phyloP scores from a whole-genome alignment of 2,797 vertebrate species.

The Meriones psammophilus region DNA sequence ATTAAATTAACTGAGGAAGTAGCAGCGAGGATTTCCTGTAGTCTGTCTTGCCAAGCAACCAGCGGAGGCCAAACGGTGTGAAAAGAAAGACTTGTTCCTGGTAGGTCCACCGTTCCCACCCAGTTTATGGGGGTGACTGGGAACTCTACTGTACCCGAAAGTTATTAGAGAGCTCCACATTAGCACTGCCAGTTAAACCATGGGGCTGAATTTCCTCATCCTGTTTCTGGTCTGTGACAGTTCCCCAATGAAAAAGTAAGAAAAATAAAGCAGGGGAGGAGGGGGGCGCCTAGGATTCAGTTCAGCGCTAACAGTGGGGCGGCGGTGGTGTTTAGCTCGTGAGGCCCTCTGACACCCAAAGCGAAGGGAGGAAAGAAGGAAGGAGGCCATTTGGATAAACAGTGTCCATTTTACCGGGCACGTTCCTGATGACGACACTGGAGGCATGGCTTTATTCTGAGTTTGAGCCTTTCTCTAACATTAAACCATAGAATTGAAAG shows the following conservation, averaged over 20 bases:
- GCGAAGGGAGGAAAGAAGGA: not conserved
- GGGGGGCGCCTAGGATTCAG: not conserved
- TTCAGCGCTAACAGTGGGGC: not conserved
- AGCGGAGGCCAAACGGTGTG: not conserved
- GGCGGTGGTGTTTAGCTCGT: not conserved
- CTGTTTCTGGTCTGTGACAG: slow-evolving; percentile 17
- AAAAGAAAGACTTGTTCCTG: not conserved
- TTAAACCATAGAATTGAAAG: not conserved
- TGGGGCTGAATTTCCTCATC: not conserved
- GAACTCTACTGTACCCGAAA: not conserved
- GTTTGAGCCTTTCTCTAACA: slow-evolving; percentile 26
- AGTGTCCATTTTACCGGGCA: not conserved
- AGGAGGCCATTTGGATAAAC: not conserved
- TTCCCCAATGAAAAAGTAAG: slow-evolving; percentile 19
- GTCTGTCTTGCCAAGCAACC: slow-evolving; percentile 28
- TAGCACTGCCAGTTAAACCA: not conserved
- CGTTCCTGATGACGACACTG: not conserved
- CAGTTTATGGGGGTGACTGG: not conserved
- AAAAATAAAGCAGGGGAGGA: not conserved
- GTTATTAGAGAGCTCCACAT: slow-evolving; percentile 9
- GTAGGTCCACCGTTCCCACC: not conserved
- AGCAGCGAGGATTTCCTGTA: not conserved
- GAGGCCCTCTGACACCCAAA: not conserved
- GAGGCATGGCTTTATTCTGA: not conserved
- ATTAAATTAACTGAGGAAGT: slow-evolving; percentile 38